These are phyloP conservation scores for roundworm (Caenorhabditis elegans) DNA, from an alignment of 1,140 invertebrate genomes.

Conservation along the genomic window WBcel235 BX284602.5:13335001-13335500, in stretches of 20 bases:
- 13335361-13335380: background rate
- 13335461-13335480: slow-evolving; percentile 14
- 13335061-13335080: too few species aligned
- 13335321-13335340: slow-evolving; percentile 7
- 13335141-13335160: background rate
- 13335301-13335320: background rate
- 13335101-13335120: background rate
- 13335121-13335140: background rate
- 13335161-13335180: slow-evolving; percentile 13
- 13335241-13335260: slow-evolving; percentile 16
- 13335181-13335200: slow-evolving; percentile 29
- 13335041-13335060: too few species aligned
- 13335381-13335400: background rate
- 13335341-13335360: background rate
- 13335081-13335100: too few species aligned
- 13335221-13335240: slow-evolving; percentile 29
- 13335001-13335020: too few species aligned
- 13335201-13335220: too few species aligned
- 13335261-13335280: slow-evolving; percentile 2
- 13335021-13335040: too few species aligned
- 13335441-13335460: slow-evolving; percentile 20
- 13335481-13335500: background rate
- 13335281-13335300: slow-evolving; percentile 1
- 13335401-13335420: background rate
- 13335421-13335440: slow-evolving; percentile 19